A percentile compares a stretch with the other conserved stretches of the same genome.
Conservation (phyloP, 2,797 vertebrate genomes). For the Serranus cabrilla region DNA sequence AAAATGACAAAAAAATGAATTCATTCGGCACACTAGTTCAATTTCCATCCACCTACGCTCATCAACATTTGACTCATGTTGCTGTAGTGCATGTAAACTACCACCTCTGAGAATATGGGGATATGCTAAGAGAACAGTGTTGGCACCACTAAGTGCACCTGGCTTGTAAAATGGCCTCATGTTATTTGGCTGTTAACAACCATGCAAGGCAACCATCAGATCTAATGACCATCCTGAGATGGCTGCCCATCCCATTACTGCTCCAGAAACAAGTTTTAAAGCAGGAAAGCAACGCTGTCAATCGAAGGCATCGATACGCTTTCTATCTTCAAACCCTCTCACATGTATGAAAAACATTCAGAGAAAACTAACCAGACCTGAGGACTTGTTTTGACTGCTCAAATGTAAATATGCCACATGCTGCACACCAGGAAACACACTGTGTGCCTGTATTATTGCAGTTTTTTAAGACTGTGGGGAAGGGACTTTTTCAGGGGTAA, state of each 20-base stretch:
- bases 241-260: conserved; percentile 60
- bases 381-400: background rate
- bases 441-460: background rate
- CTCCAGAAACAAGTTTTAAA: conserved; percentile 58
- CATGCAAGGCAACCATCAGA: conserved; percentile 64
- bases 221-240: conserved; percentile 66
- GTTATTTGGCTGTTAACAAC: conserved; percentile 69
- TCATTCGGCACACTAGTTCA: conserved; percentile 1
- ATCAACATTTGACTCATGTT: conserved; percentile 27
- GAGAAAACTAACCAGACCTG: background rate
- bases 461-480: conserved; percentile 15
- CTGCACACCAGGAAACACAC: too few relatives aligned
- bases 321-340: conserved; percentile 6
- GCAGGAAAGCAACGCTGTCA: conserved; percentile 23
- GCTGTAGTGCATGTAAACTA: conserved; percentile 14
- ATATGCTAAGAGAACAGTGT: conserved; percentile 34
- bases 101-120: conserved; percentile 36
- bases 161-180: conserved; percentile 60
- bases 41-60: conserved; percentile 21
- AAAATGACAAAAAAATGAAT: conserved; percentile 9
- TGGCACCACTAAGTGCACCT: conserved; percentile 63
- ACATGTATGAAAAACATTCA: conserved; percentile 1
- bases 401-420: background rate
- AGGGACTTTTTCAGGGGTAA: conserved; percentile 3
- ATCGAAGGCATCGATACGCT: conserved; percentile 9